These are phyloP conservation scores for Rhorus exstirpatorius DNA, from an alignment of 2,888 invertebrate species.

Conservation along the genomic window DNA sequence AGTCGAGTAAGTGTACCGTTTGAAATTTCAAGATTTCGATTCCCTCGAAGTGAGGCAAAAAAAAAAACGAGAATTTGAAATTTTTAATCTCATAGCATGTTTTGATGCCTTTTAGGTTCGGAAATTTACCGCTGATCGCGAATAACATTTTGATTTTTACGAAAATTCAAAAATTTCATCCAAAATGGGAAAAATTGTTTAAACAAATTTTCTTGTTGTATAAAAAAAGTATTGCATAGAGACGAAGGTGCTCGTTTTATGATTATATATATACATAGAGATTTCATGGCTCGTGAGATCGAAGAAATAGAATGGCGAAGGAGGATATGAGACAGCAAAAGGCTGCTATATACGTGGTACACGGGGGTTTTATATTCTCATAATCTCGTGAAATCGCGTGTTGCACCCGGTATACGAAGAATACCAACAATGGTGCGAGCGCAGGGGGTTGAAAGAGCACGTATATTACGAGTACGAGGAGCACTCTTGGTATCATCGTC, in stretches of 20 bases:
- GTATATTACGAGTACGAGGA: conserved; percentile 62
- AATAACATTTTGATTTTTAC: too few species aligned
- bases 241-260: conserved; percentile 40
- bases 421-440: conserved; percentile 25
- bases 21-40: too few species aligned
- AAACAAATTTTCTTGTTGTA: neutral
- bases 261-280: conserved; percentile 36
- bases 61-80: neutral
- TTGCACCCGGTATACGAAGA: conserved; percentile 58
- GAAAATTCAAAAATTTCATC: neutral
- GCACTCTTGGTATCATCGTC: too few species aligned
- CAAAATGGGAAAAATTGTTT: neutral
- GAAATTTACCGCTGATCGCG: neutral
- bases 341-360: conserved; percentile 58
- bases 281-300: conserved; percentile 43
- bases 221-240: neutral
- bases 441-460: conserved; percentile 32
- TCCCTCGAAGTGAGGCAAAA: neutral
- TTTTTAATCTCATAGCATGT: too few species aligned
- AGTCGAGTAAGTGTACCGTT: too few species aligned
- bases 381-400: conserved; percentile 72
- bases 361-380: conserved; percentile 67
- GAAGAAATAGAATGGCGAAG: conserved; percentile 10
- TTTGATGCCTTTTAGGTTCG: neutral
- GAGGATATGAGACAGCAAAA: conserved; percentile 45